Percentiles rank a stretch among this genome's conserved stretches.
Conservation (phyloP, 2,888 invertebrate species). For the Lumbricus terrestris region DNA sequence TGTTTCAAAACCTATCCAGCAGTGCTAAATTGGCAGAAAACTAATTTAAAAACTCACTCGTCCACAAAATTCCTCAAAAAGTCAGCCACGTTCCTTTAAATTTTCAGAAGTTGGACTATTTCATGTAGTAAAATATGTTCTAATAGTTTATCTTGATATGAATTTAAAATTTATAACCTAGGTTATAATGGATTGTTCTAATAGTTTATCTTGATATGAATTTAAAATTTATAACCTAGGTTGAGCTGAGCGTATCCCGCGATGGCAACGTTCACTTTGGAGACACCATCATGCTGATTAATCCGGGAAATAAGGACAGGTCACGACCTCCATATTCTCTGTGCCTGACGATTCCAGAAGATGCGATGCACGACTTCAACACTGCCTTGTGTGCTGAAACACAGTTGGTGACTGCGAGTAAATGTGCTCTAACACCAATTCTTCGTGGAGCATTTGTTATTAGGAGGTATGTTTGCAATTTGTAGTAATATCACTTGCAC, state of each 20-base stretch:
- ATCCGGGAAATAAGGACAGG: slow-evolving; percentile 43
- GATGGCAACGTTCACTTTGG: slow-evolving; percentile 56
- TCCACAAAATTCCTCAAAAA: no score
- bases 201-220: background rate
- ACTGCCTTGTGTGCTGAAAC: background rate
- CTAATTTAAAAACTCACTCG: no score
- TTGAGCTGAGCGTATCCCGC: slow-evolving; percentile 41
- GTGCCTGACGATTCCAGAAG: slow-evolving; percentile 43
- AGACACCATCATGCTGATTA: slow-evolving; percentile 49
- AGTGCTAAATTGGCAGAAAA: no score
- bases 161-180: background rate
- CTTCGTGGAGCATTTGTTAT: background rate
- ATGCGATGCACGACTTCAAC: slow-evolving; percentile 33
- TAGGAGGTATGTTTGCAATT: slow-evolving; percentile 13
- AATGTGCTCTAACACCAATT: background rate
- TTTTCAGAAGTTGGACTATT: background rate
- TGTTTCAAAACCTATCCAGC: no score
- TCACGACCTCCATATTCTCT: slow-evolving; percentile 47
- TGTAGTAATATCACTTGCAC: background rate
- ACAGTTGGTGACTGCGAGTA: background rate
- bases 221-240: background rate
- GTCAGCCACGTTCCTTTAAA: no score
- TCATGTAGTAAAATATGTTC: background rate
- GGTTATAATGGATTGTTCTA: no score
- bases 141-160: background rate